Evolutionary conservation across 2,113 vertebrate species (phyloP), one percentile per base, ranked within the genome.

Genomic region (Thunnus maccoyii): DNA sequence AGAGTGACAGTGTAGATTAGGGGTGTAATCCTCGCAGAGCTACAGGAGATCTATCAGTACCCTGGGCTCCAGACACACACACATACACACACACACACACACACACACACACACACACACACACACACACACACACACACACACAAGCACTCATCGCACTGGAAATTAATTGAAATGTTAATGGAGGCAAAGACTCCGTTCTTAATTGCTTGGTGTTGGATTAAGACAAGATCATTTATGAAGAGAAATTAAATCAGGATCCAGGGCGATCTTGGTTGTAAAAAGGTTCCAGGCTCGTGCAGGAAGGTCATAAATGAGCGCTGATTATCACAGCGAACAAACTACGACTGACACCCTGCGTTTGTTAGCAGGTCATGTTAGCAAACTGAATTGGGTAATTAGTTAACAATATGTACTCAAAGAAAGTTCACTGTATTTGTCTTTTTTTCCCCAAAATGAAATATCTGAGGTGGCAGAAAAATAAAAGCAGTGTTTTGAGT

Each of bases 151-250:
- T 92, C 69, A 62, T 94, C 6, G 88, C 89, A 90, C 81, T 92
- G 50, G 87, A 95, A 96, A 96, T 94, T 96, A 96, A 96, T 95
- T 95, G 94, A 95, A 95, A 95, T 94, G 94, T 96, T 96, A 95
- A 96, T 96, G 94, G 77, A 89, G 86, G 88, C 61, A 41, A 93
- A 91, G 81, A 86, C 77, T 91, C 78, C 36, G 81, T 91, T 92
- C 88, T 93, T 93, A 92, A 94, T 93, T 94, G 93, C 87, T 61
- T 36, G 76, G 76, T 90, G 78, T 91, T 93, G 94, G 94, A 94
- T 93, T 94, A 95, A 96, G 81, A 89, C 93, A 93, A 91, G 90
- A 93, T 95, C 72, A 70, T 92, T 94, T 94, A 90, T 92, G 83
- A 92, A 88, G 89, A 91, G 79, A 92, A 91, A 91, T 93, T 89